Conservation (phyloP, 2,113 vertebrate genomes). For the Beaufortia kweichowensis region DNA sequence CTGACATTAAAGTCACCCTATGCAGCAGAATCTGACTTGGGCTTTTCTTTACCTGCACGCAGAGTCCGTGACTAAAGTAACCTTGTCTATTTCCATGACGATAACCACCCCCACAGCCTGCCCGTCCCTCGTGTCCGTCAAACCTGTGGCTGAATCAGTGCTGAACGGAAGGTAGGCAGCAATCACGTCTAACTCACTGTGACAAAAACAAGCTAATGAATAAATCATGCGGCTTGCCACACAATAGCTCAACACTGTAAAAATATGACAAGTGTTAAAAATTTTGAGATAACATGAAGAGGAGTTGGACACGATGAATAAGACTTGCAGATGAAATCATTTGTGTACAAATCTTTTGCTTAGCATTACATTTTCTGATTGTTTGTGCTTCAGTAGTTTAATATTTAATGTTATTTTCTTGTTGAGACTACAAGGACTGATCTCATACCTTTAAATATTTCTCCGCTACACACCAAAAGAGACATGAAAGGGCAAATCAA, state of each 20-base stretch:
- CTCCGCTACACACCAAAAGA: neutral
- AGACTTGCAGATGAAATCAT: neutral
- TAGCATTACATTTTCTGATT: neutral
- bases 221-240: constrained; percentile 25
- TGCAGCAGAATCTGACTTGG: constrained; percentile 3
- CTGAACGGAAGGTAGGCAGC: constrained; percentile 15
- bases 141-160: constrained; percentile 29
- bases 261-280: neutral
- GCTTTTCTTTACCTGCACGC: constrained; percentile 6
- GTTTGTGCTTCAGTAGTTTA: constrained; percentile 11
- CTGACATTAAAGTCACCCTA: constrained; percentile 22
- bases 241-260: constrained; percentile 1
- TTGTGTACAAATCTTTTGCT: neutral
- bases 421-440: neutral
- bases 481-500: too few relatives aligned
- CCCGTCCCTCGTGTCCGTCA: constrained; percentile 5
- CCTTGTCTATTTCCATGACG: constrained; percentile 37
- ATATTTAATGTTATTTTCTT: constrained; percentile 3
- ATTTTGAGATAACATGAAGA: neutral
- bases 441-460: constrained; percentile 18
- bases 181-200: constrained; percentile 34
- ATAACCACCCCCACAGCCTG: constrained; percentile 35
- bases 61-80: constrained; percentile 34
- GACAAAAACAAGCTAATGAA: constrained; percentile 39
- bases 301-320: neutral